Evolutionary conservation across 2,113 vertebrate species (phyloP), one percentile per base, ranked within the genome.

Genomic region (Gobius niger): DNA sequence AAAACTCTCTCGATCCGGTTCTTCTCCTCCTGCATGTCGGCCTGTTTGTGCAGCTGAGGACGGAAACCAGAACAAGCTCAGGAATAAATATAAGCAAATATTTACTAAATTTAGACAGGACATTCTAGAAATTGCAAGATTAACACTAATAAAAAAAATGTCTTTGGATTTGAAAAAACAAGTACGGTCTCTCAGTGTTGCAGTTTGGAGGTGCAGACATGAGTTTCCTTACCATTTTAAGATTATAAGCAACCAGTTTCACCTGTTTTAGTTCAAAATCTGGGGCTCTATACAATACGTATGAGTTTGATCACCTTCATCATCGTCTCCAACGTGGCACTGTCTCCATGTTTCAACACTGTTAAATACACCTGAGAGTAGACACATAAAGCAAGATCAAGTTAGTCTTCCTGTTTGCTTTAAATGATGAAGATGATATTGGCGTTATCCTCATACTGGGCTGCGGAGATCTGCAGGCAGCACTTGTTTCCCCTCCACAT

Each of bases 21-120:
- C 90, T 94, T 99, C 92, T 99, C 98, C 89, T 99, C 98, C 86
- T 99, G 97, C 96, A 98, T 98, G 91, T 99, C 98, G 0, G 98
- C 96, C 85, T 95, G 96, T 83, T 98, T 99, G 91, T 99, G 98
- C 70, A 99, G 97, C 98, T 99, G 76, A 41, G 18, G 18, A 0
- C 41, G 47, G 44, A 15, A 46, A 66, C 42, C 19, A 46, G 0
- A 67, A 13, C 41, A 41, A 4, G 24, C 5, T 34, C 5, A 41
- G 24, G 12, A 6, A 49, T 14, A 24, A 12, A 47, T 6, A 62
- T 10, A 64, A 15, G 8, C 11, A 44, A 11, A 11, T 9, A 11
- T 7, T 46, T 46, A 11, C 1, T 46, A 3, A 34, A 34, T 34
- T 34, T 34, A 4, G 24, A 34, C 24, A 34, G 24, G 24, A 34